phyloP scores from a whole-genome alignment of 2,113 vertebrate species.

The Oncorhynchus clarkii region DNA sequence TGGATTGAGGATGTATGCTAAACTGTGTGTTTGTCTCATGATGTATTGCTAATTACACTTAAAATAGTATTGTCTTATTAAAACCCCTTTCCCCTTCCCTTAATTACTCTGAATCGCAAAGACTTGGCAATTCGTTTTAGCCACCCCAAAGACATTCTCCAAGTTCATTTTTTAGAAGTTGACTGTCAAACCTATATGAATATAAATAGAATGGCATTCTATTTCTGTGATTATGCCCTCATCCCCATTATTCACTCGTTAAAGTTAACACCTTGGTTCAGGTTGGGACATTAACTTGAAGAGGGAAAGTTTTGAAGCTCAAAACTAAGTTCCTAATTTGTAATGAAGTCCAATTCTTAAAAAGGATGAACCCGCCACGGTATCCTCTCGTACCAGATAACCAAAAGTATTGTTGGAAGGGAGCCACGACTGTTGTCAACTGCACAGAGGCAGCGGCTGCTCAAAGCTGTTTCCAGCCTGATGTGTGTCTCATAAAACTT shows the following conservation, averaged over 20 bases:
- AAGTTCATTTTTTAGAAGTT: too few relatives aligned
- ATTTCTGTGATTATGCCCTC: too few relatives aligned
- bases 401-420: constrained; percentile 81
- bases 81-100: neutral
- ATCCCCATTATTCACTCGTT: neutral
- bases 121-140: too few relatives aligned
- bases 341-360: constrained; percentile 51
- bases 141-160: too few relatives aligned
- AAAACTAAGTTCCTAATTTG: constrained; percentile 60
- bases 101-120: too few relatives aligned
- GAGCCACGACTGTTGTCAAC: constrained; percentile 63
- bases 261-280: constrained; percentile 43
- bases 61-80: neutral
- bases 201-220: too few relatives aligned
- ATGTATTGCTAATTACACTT: neutral
- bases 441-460: constrained; percentile 49
- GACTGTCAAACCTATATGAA: too few relatives aligned
- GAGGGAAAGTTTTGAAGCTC: constrained; percentile 56
- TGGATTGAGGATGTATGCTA: neutral
- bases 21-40: too few relatives aligned
- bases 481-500: constrained; percentile 66
- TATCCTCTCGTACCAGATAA: constrained; percentile 78
- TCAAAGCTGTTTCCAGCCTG: constrained; percentile 63
- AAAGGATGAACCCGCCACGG: constrained; percentile 60
- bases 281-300: constrained; percentile 49